Conservation (phyloP, 2,113 vertebrate genomes). For the Panthera leo region DNA sequence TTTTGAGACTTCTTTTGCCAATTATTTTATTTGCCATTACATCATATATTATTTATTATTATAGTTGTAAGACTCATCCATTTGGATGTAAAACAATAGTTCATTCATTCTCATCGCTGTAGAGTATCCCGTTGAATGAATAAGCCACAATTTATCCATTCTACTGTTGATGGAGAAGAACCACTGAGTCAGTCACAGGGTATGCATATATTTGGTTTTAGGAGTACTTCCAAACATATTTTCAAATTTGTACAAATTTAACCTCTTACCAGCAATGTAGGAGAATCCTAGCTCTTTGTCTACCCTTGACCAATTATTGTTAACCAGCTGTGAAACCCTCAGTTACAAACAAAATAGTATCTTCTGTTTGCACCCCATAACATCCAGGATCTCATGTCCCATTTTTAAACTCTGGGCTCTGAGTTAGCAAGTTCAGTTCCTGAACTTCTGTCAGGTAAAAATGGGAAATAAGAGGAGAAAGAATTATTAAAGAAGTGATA, state of each 20-base stretch:
- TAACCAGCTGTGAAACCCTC: background rate
- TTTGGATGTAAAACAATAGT: too few relatives aligned
- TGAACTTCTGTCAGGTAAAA: background rate
- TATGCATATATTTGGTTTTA: background rate
- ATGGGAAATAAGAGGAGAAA: background rate
- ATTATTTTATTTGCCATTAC: too few relatives aligned
- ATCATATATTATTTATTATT: too few relatives aligned
- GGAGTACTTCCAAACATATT: background rate
- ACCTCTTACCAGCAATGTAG: background rate
- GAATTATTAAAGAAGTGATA: background rate
- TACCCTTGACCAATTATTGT: background rate
- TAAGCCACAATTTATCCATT: too few relatives aligned
- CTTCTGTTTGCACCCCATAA: background rate
- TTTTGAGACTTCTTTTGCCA: too few relatives aligned
- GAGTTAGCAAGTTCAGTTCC: background rate
- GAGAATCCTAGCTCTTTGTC: background rate
- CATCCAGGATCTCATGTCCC: background rate
- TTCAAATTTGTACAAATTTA: background rate
- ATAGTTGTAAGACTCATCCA: too few relatives aligned
- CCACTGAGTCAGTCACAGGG: background rate
- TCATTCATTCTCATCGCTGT: too few relatives aligned
- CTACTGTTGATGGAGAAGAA: background rate
- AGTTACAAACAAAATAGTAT: background rate
- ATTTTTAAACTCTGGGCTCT: background rate
- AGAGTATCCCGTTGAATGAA: too few relatives aligned